Evolutionary conservation across 2,113 vertebrate genomes (phyloP), one percentile per base, ranked within the genome.

Genomic region (Epinephelus moara): DNA sequence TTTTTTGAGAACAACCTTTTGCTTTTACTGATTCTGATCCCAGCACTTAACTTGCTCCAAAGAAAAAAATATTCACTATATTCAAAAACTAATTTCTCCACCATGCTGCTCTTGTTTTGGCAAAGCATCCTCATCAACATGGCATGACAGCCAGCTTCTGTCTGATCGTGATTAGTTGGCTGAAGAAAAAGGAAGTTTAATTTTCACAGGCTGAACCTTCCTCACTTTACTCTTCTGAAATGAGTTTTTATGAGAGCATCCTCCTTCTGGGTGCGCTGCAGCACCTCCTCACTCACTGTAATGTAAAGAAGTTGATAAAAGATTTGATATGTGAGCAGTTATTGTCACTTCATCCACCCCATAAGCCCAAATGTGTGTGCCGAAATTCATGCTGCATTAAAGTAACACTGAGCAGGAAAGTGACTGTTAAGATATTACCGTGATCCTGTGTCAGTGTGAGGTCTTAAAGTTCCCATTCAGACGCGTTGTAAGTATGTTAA

Each of bases 1-100:
- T 37, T n/a, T 3, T 42, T 42, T 42, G 7, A 42, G 0, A 69
- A 62, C 40, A 49, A 63, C 40, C 17, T 59, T 80, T 69, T 27
- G 64, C 18, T 52, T 55, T 19, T 18, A 37, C n/a, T 71, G 37
- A 75, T 71, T 67, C 27, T 9, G 57, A 69, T 72, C 37, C 49
- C 45, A 33, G 14, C 49, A 62, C 9, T 59, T 37, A 56, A 37
- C 49, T 45, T 23, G 19, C 10, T 69, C 21, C 37, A 69, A 53
- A 37, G 33, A 7, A 37, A 37, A 37, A 37, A 45, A 12, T 12
- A 11, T n/a, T 75, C 42, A 56, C 19, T 14, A 11, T 55, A 37
- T 64, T 56, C 4, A 61, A 61, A 53, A 68, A 47, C 1, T 3
- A 9, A 45, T 62, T 72, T 19, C 19, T 77, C 11, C 9, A 53